Evolutionary conservation across 2,888 invertebrate species (phyloP).

Genomic region (Lithosia quadra): DNA sequence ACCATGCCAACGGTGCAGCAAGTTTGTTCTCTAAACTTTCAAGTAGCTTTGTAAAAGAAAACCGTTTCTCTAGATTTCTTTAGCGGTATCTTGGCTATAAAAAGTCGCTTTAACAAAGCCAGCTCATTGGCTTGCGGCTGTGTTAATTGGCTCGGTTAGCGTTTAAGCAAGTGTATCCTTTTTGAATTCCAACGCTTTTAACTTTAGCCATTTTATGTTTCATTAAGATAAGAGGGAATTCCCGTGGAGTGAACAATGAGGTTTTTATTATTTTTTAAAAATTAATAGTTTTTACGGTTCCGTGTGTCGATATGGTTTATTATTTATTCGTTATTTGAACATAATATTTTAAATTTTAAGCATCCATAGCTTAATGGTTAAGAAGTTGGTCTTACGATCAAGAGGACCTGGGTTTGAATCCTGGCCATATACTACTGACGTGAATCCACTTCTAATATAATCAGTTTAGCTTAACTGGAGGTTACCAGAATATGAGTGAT

Average conservation of each 20-base stretch:
- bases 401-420: too few relatives aligned
- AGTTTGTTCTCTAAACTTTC: slow-evolving; percentile 40
- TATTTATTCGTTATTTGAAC: background rate
- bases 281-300: background rate
- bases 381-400: too few relatives aligned
- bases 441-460: too few relatives aligned
- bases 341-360: too few relatives aligned
- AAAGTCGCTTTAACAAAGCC: slow-evolving; percentile 43
- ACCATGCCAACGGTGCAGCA: slow-evolving; percentile 45
- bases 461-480: too few relatives aligned
- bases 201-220: slow-evolving; percentile 25
- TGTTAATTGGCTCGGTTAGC: slow-evolving; percentile 46
- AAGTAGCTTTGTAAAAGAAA: slow-evolving; percentile 43
- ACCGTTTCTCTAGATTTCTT: slow-evolving; percentile 34
- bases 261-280: background rate
- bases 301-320: background rate
- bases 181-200: slow-evolving; percentile 22
- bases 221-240: slow-evolving; percentile 16
- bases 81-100: slow-evolving; percentile 38
- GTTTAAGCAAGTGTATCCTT: slow-evolving; percentile 22
- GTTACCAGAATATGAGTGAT: too few relatives aligned
- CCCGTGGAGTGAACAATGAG: slow-evolving; percentile 11
- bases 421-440: too few relatives aligned
- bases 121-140: slow-evolving; percentile 47
- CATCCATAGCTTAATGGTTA: too few relatives aligned